phyloP scores from a whole-genome alignment of 2,888 invertebrate genomes.

The Platycnemis pennipes region DNA sequence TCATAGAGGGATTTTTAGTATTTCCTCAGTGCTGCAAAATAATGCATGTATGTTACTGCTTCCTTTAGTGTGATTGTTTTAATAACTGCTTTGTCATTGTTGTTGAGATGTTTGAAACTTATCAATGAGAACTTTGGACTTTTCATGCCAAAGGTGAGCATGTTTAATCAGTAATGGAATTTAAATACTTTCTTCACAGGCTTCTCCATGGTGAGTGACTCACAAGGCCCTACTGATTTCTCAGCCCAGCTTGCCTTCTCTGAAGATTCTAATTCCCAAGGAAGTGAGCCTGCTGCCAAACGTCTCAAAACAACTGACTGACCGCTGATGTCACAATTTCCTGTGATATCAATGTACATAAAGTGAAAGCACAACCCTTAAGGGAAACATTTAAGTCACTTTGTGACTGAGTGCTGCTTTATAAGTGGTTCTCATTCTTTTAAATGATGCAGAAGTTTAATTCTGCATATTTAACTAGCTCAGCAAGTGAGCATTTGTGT shows the following conservation, averaged over 20 bases:
- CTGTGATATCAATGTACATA: slow-evolving; percentile 23
- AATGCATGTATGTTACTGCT: no score
- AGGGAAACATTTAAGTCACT: background rate
- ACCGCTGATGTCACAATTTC: background rate
- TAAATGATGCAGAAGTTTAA: slow-evolving; percentile 49
- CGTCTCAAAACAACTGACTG: slow-evolving; percentile 84
- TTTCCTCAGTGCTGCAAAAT: no score
- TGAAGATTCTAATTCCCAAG: slow-evolving; percentile 94
- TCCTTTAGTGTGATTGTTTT: no score
- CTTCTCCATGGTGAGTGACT: slow-evolving; percentile 94
- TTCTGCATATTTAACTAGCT: slow-evolving; percentile 57
- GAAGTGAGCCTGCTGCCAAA: slow-evolving; percentile 89
- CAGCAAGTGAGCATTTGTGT: slow-evolving; percentile 31
- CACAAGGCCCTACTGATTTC: slow-evolving; percentile 92
- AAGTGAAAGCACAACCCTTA: slow-evolving; percentile 45
- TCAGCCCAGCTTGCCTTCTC: slow-evolving; percentile 93
- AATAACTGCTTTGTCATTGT: no score
- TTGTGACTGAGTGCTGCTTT: slow-evolving; percentile 47
- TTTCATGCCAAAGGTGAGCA: background rate
- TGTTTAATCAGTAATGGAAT: background rate
- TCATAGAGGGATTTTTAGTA: no score
- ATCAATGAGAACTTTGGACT: background rate
- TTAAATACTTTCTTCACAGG: slow-evolving; percentile 80
- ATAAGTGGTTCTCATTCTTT: slow-evolving; percentile 49
- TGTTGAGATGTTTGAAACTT: no score